Conservation (phyloP, 1,140 invertebrate genomes). For the Thereuonema tuberculata region DNA sequence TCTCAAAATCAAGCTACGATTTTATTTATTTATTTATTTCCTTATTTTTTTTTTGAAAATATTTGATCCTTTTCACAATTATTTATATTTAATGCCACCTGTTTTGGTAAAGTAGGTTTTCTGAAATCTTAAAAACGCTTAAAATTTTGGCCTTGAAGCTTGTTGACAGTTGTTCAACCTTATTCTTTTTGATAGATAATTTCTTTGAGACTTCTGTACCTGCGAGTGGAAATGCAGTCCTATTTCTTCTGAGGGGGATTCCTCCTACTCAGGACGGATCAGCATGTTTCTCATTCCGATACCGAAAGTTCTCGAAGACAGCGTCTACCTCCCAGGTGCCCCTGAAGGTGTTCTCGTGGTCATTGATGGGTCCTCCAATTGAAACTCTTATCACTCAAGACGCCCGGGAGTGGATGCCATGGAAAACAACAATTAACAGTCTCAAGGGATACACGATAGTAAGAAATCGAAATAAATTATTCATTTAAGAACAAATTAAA, state of each 20-base stretch:
- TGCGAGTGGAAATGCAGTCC: not conserved
- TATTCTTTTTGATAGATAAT: too few relatives aligned
- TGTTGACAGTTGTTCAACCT: too few relatives aligned
- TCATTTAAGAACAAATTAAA: not conserved
- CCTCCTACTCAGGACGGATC: not conserved
- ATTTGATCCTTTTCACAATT: too few relatives aligned
- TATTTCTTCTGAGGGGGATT: conserved; percentile 3
- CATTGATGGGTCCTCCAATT: conserved; percentile 2
- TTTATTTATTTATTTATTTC: too few relatives aligned
- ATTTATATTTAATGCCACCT: too few relatives aligned
- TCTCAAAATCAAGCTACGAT: too few relatives aligned
- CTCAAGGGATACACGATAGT: conserved; percentile 1
- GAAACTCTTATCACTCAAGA: not conserved
- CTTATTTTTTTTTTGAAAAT: too few relatives aligned
- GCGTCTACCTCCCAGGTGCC: not conserved
- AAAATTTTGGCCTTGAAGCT: too few relatives aligned
- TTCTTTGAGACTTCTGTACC: too few relatives aligned
- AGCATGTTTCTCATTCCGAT: not conserved
- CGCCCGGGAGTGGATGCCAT: not conserved
- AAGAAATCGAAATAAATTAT: not conserved
- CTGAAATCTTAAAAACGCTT: too few relatives aligned
- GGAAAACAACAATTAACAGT: not conserved
- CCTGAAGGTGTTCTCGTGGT: conserved; percentile 6
- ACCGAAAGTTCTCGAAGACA: not conserved
- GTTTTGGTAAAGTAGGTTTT: too few relatives aligned